Percentiles rank a stretch among this genome's conserved stretches.
Evolutionary conservation across 2,113 vertebrate species (phyloP).

Genomic region (Podilymbus podiceps): DNA sequence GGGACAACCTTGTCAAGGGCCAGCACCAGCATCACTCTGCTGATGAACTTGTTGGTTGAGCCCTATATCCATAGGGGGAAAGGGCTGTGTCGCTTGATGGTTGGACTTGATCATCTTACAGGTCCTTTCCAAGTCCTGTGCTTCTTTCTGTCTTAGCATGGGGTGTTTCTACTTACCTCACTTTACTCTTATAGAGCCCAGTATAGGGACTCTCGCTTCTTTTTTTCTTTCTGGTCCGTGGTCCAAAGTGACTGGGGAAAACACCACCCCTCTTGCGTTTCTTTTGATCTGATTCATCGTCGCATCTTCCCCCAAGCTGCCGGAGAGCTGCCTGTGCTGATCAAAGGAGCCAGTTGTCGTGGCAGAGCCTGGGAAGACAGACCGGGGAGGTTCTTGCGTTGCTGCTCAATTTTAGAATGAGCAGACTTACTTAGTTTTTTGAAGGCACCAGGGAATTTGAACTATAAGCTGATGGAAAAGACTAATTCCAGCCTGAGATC

Average conservation of each 20-base stretch:
- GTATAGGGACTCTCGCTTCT: fast-evolving
- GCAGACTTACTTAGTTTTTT: neutral
- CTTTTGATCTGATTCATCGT: neutral
- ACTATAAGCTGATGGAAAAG: neutral
- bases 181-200: neutral
- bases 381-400: neutral
- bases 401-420: neutral
- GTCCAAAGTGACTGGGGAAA: neutral
- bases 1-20: neutral
- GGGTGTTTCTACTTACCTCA: neutral
- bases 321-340: fast-evolving
- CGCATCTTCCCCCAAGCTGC: neutral
- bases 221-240: neutral
- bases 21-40: neutral
- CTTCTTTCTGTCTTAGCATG: no score
- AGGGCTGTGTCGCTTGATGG: no score
- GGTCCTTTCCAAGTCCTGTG: no score
- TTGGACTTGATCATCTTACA: no score
- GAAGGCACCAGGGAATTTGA: neutral
- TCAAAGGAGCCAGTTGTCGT: neutral
- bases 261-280: fast-evolving
- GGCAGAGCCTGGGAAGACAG: neutral
- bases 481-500: neutral
- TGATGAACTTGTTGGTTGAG: neutral
- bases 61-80: fast-evolving